These are phyloP conservation scores for Aporophyla nigra DNA, from an alignment of 2,888 invertebrate genomes.

Conservation along the genomic window DNA sequence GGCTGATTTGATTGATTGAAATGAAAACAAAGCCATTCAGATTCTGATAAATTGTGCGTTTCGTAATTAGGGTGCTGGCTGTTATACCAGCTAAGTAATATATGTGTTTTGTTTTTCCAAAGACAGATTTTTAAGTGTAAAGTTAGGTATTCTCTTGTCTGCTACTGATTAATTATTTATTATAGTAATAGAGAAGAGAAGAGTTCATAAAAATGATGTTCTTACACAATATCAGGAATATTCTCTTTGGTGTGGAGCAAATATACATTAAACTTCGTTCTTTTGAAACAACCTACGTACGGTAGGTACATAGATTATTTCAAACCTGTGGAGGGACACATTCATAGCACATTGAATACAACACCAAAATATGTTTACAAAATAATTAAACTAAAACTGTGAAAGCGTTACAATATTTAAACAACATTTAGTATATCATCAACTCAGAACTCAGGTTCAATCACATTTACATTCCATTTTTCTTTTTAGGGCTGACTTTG, in stretches of 20 bases:
- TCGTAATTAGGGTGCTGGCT: too few relatives aligned
- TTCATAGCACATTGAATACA: background rate
- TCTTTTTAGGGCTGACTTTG: background rate
- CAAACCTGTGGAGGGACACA: background rate
- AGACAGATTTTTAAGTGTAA: too few relatives aligned
- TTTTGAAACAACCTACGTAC: background rate
- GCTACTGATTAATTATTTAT: background rate
- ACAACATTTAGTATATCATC: background rate
- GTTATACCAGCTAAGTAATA: too few relatives aligned
- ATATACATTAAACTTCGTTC: background rate
- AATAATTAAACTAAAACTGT: slow-evolving; percentile 6
- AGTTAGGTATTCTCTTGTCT: background rate
- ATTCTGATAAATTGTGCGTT: too few relatives aligned
- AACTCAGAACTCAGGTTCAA: background rate
- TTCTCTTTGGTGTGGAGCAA: background rate
- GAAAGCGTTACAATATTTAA: background rate
- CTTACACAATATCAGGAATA: background rate
- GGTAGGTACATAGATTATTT: background rate
- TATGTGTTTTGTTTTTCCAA: too few relatives aligned
- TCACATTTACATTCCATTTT: background rate
- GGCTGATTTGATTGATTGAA: too few relatives aligned
- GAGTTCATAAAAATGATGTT: background rate
- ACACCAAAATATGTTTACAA: background rate
- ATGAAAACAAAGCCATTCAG: too few relatives aligned
- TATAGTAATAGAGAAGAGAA: too few relatives aligned